A percentile compares a stretch with the other conserved stretches of the same genome.
These are phyloP conservation scores for Calonectris borealis DNA, from an alignment of 2,113 vertebrate species.

Conservation along the genomic window DNA sequence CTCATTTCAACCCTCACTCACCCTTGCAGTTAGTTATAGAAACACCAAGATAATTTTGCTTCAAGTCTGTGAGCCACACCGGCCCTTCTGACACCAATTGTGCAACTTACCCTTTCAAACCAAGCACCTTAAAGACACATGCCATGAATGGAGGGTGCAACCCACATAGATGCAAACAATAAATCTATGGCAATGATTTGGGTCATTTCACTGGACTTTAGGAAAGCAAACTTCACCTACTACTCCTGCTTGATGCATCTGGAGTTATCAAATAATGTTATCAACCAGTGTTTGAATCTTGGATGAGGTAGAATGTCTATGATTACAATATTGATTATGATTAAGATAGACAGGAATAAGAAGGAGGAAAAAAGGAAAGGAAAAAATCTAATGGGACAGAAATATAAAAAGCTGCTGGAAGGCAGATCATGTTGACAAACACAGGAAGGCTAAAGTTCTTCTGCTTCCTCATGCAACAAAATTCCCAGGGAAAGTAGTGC, in stretches of 20 bases:
- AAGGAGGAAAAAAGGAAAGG: neutral
- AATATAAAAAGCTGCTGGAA: neutral
- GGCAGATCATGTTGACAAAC: conserved; percentile 12
- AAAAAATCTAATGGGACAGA: neutral
- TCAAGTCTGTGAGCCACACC: neutral
- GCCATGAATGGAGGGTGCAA: neutral
- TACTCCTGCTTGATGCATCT: neutral
- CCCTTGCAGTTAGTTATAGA: neutral
- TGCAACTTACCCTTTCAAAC: neutral
- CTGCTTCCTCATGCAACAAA: conserved; percentile 10
- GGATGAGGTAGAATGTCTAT: neutral
- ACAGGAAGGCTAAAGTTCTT: conserved; percentile 4
- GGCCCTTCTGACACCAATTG: neutral
- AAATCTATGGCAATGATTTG: neutral
- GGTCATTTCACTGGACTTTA: neutral
- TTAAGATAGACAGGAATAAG: neutral
- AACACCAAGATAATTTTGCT: neutral
- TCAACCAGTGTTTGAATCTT: neutral
- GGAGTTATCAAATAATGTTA: neutral
- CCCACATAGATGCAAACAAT: neutral
- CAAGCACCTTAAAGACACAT: neutral
- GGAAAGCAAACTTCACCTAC: neutral
- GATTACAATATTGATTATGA: neutral
- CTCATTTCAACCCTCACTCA: conserved; percentile 5
- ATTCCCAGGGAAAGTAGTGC: conserved; percentile 23